Conservation (phyloP, 1,140 invertebrate species). For the Scylla paramamosain region DNA sequence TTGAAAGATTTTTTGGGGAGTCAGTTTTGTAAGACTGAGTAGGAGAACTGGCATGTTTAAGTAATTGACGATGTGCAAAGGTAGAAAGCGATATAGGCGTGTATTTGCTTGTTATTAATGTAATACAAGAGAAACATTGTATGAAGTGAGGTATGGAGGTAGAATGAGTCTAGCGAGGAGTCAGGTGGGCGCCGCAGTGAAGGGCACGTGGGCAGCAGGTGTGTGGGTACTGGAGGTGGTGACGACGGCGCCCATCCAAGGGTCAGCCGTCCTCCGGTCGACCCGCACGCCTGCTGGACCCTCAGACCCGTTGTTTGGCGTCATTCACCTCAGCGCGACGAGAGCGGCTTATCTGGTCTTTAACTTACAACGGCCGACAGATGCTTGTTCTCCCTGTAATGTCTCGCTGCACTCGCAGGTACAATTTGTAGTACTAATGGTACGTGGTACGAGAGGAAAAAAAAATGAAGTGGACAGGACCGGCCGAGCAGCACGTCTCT, state of each 20-base stretch:
- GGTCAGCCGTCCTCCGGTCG: conserved; percentile 27
- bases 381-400: background rate
- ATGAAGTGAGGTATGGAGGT: too few species aligned
- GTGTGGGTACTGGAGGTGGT: background rate
- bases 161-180: too few species aligned
- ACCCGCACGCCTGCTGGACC: background rate
- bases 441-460: background rate
- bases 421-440: background rate
- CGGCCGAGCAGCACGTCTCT: conserved; percentile 25
- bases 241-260: background rate
- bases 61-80: too few species aligned
- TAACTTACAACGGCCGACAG: background rate
- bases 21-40: too few species aligned
- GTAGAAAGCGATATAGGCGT: too few species aligned
- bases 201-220: background rate
- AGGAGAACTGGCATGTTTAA: too few species aligned
- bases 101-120: too few species aligned
- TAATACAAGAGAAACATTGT: too few species aligned
- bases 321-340: conserved; percentile 36
- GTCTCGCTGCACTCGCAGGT: background rate
- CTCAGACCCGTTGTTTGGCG: background rate
- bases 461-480: conserved; percentile 13
- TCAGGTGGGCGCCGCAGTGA: too few species aligned
- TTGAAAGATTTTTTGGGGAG: too few species aligned
- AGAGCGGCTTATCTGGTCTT: background rate